phyloP scores from a whole-genome alignment of 2,113 vertebrate species.

The Agapornis roseicollis region DNA sequence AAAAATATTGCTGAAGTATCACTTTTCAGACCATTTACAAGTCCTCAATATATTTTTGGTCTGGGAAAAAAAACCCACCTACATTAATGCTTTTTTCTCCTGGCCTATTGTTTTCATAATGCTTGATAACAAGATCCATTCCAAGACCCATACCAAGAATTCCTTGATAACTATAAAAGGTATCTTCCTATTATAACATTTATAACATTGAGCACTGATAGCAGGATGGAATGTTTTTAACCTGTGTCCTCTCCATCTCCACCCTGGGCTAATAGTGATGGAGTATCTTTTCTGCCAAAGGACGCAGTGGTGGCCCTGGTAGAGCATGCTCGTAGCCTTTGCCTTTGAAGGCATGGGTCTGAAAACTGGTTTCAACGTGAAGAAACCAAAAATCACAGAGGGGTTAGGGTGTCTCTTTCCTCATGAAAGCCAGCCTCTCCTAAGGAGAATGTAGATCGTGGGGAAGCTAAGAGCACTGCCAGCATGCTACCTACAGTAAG shows the following conservation, averaged over 20 bases:
- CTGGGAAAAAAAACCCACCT: rapidly evolving
- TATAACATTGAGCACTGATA: background rate
- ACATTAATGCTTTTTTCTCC: background rate
- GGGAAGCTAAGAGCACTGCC: background rate
- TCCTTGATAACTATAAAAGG: background rate
- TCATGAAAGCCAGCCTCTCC: background rate
- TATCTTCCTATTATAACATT: background rate
- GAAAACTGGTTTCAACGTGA: background rate
- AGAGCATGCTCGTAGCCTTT: background rate
- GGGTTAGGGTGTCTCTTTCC: background rate
- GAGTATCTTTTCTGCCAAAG: background rate
- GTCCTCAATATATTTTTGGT: background rate
- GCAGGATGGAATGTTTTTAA: background rate
- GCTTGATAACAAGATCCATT: background rate
- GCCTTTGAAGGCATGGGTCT: background rate
- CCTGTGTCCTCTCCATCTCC: background rate
- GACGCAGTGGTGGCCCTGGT: rapidly evolving
- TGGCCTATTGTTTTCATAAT: background rate
- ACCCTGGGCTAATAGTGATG: background rate
- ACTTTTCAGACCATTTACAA: background rate
- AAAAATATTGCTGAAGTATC: background rate
- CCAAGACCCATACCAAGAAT: background rate
- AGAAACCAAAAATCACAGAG: background rate
- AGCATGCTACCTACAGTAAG: background rate
- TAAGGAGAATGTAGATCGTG: background rate